A percentile compares a stretch with the other conserved stretches of the same genome.
These are phyloP conservation scores for Antrozous pallidus DNA, from an alignment of 2,797 vertebrate species.

Conservation along the genomic window DNA sequence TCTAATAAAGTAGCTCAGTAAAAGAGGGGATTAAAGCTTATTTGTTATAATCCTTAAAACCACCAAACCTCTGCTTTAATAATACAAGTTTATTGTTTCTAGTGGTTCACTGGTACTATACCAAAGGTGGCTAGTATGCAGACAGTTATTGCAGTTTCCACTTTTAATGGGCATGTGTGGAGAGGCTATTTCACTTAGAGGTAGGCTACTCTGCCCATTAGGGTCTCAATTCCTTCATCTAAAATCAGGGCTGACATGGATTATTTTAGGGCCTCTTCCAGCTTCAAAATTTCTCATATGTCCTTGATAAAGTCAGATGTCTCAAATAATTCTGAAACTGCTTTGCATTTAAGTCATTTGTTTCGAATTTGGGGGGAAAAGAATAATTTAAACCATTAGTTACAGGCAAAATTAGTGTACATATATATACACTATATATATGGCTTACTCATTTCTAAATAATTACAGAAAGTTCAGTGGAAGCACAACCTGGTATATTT, in stretches of 20 bases:
- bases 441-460: background rate
- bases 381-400: background rate
- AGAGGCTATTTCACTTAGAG: slow-evolving; percentile 10
- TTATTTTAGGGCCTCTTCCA: background rate
- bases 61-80: slow-evolving; percentile 57
- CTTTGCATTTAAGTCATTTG: background rate
- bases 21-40: slow-evolving; percentile 67
- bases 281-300: background rate
- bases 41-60: slow-evolving; percentile 67
- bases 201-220: background rate
- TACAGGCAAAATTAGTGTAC: background rate
- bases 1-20: slow-evolving; percentile 69
- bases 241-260: background rate
- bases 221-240: background rate
- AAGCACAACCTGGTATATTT: background rate
- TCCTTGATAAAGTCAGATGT: background rate
- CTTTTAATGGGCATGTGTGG: slow-evolving; percentile 52
- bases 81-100: slow-evolving; percentile 65
- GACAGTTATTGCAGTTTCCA: slow-evolving; percentile 24
- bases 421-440: background rate
- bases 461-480: background rate
- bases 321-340: background rate
- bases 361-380: background rate
- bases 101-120: slow-evolving; percentile 48
- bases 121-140: slow-evolving; percentile 39